These are phyloP conservation scores for Takifugu flavidus DNA, from an alignment of 2,113 vertebrate genomes.

Conservation along the genomic window DNA sequence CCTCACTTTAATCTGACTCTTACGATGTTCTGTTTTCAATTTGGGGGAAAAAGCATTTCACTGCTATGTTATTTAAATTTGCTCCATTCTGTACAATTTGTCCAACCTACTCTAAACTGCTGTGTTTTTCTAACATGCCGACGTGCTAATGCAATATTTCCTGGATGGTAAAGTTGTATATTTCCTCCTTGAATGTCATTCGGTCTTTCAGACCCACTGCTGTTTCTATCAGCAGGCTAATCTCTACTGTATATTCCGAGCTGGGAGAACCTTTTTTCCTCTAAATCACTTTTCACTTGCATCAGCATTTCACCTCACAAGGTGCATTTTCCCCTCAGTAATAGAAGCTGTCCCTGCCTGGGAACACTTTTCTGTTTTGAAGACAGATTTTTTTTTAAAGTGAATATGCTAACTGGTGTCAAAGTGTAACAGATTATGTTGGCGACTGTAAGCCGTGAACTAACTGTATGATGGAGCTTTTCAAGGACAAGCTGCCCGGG, in stretches of 20 bases:
- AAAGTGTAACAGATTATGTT: background rate
- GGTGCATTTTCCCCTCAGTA: background rate
- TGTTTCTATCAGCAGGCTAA: background rate
- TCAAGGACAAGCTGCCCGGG: background rate
- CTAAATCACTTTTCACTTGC: background rate
- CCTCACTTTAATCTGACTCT: no score
- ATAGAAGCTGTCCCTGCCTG: background rate
- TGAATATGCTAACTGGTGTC: background rate
- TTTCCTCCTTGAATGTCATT: background rate
- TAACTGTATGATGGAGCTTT: background rate
- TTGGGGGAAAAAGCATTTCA: no score
- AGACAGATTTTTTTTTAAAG: background rate
- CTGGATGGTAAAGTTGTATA: conserved; percentile 25
- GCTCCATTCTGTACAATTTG: no score
- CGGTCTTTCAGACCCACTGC: conserved; percentile 1
- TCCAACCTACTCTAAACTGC: no score
- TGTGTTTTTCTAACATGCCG: no score
- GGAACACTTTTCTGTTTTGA: background rate
- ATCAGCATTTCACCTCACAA: conserved; percentile 3
- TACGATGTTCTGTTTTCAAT: no score
- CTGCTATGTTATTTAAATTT: no score
- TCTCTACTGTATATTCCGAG: conserved; percentile 15
- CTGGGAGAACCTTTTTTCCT: background rate
- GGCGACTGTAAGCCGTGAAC: background rate
- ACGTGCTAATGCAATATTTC: background rate